These are phyloP conservation scores for Hemicentrotus pulcherrimus DNA, from an alignment of 35 echinoderm and acorn worm species.

Conservation along the genomic window DNA sequence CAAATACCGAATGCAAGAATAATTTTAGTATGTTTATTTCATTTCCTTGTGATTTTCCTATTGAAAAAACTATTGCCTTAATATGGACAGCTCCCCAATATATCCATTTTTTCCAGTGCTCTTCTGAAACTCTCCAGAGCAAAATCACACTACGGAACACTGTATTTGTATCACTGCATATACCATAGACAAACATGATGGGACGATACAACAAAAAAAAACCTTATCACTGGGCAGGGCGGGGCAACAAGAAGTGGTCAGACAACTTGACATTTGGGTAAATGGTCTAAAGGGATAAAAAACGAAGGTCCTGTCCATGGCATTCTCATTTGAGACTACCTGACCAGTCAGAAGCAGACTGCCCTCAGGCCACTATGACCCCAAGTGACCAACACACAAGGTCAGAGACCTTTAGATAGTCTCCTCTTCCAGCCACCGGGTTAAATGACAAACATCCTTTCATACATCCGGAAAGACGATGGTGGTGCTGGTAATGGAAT, in stretches of 20 bases:
- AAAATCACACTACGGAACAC: not conserved
- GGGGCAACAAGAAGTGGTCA: not conserved
- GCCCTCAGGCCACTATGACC: not conserved
- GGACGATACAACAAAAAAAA: too few species aligned
- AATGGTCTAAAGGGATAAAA: not conserved
- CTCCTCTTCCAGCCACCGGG: not conserved
- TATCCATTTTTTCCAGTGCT: too few species aligned
- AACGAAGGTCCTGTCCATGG: not conserved
- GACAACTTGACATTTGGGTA: not conserved
- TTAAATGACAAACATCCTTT: not conserved
- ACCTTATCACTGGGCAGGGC: not conserved
- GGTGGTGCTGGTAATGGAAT: not conserved
- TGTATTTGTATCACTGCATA: not conserved
- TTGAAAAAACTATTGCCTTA: too few species aligned
- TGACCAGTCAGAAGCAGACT: not conserved
- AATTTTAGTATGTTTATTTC: not conserved
- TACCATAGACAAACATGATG: not conserved
- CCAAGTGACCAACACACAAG: not conserved
- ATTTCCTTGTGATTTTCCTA: not conserved
- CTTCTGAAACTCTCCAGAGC: too few species aligned
- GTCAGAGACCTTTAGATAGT: constrained; percentile 10
- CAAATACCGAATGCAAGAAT: not conserved
- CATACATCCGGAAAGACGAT: not conserved
- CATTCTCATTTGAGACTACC: not conserved
- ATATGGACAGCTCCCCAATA: too few species aligned